Conservation (phyloP, 2,797 vertebrate genomes). For the Anolis apletophallus region DNA sequence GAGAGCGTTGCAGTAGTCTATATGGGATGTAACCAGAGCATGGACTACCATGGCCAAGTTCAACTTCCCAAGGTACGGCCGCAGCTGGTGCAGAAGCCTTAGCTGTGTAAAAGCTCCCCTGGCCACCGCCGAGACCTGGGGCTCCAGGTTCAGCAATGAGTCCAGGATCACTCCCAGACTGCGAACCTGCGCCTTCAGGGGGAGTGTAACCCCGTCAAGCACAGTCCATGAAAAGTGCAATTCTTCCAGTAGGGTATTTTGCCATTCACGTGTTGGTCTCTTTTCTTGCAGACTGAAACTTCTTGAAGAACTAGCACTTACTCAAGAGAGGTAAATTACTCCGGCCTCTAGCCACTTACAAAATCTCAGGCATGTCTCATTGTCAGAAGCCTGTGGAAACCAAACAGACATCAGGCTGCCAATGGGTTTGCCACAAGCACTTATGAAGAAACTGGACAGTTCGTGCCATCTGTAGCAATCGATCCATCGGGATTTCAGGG, state of each 20-base stretch:
- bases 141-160: too few relatives aligned
- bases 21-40: too few relatives aligned
- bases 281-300: slow-evolving; percentile 1
- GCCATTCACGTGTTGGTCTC: neutral
- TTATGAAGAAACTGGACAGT: neutral
- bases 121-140: too few relatives aligned
- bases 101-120: too few relatives aligned
- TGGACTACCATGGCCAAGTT: too few relatives aligned
- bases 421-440: neutral
- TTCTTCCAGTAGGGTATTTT: slow-evolving; percentile 1
- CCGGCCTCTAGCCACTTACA: neutral
- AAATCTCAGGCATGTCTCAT: neutral
- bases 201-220: too few relatives aligned
- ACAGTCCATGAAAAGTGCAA: neutral
- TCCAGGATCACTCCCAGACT: too few relatives aligned
- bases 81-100: too few relatives aligned
- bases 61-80: too few relatives aligned
- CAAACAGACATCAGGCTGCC: neutral
- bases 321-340: neutral
- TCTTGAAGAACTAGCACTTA: neutral
- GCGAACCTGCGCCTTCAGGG: too few relatives aligned
- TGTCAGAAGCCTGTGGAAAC: neutral
- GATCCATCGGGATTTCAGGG: neutral
- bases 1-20: too few relatives aligned
- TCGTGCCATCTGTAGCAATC: neutral